A percentile compares a stretch with the other conserved stretches of the same genome.
phyloP scores from a whole-genome alignment of 1,140 invertebrate species.

The Drosophila micromelanica region DNA sequence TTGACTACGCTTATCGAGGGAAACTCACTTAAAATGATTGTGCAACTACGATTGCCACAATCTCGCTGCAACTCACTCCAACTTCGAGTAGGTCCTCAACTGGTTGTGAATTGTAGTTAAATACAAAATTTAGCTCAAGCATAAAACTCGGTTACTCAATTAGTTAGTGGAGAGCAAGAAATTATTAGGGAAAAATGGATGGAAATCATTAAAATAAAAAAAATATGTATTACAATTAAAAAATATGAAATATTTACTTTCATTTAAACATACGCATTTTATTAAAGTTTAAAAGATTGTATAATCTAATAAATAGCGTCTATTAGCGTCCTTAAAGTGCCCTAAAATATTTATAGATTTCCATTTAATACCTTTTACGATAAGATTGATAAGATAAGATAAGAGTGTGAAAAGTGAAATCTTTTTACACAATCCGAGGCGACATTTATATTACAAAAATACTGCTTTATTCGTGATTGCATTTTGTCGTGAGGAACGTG shows the following conservation, averaged over 20 bases:
- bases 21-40: conserved; percentile 44
- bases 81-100: conserved; percentile 17
- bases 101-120: conserved; percentile 18
- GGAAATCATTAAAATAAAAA: no score
- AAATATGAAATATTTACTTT: neutral
- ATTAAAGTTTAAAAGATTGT: no score
- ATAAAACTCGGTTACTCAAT: conserved; percentile 26
- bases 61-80: neutral
- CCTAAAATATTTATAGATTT: no score
- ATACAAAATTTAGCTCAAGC: conserved; percentile 10
- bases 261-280: no score
- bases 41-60: conserved; percentile 38
- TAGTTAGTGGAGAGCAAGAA: neutral
- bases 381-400: no score
- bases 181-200: no score
- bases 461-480: conserved; percentile 48
- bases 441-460: conserved; percentile 16
- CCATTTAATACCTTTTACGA: no score
- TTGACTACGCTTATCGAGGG: conserved; percentile 26
- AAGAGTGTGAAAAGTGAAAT: conserved; percentile 1
- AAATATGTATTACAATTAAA: no score
- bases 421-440: conserved; percentile 3
- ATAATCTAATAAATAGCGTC: no score
- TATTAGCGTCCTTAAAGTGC: no score
- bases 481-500: conserved; percentile 59